Evolutionary conservation across 2,888 invertebrate genomes (phyloP), one percentile per base, ranked within the genome.

Genomic region (Busseola fusca): DNA sequence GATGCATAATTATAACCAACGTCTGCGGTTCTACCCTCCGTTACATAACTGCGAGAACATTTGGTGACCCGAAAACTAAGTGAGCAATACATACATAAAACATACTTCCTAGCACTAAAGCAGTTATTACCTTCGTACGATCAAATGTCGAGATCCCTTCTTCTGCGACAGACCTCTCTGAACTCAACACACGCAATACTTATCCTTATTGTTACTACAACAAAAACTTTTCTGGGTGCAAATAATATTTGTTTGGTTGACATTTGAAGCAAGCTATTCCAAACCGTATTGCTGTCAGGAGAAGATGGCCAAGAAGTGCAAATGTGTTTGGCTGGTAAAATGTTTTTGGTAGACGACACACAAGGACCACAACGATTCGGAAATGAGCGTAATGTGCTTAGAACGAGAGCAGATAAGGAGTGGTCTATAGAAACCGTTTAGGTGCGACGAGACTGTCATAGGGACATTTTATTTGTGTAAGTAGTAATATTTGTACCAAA

Each of bases 361-460:
- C 63, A 50, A 66, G 67, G 67, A 84, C 64, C 69, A 69, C 52
- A 37, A 64, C 70, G 77, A 67, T 83, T 84, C 72, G 81, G 83
- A 83, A 84, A 84, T 80, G 85, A 77, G 64, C 64, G 74, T 80
- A 77, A 83, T 80, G 66, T 71, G 66, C 80, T 82, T 54, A 74
- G 64, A 77, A 63, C 52, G 71, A 74, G 70, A 83, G 64, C 59
- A 73, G 85, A 77, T 80, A 80, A 77, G 71, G 60, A 72, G 63
- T 30, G 80, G 62, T 60, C 71, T 59, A 72, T 71, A 69, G 66
- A 72, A 72, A 74, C 27, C 68, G 64, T 79, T 78, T 65, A 73
- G 62, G 30, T 56, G 80, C 40, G 54, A 45, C 60, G 57, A 54
- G 25, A 72, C 60, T 57, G 64, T 37, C 30, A 52, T 30, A n/a